These are phyloP conservation scores for Lepeophtheirus nordmannii DNA, from an alignment of 2,888 invertebrate species.

Conservation along the genomic window DNA sequence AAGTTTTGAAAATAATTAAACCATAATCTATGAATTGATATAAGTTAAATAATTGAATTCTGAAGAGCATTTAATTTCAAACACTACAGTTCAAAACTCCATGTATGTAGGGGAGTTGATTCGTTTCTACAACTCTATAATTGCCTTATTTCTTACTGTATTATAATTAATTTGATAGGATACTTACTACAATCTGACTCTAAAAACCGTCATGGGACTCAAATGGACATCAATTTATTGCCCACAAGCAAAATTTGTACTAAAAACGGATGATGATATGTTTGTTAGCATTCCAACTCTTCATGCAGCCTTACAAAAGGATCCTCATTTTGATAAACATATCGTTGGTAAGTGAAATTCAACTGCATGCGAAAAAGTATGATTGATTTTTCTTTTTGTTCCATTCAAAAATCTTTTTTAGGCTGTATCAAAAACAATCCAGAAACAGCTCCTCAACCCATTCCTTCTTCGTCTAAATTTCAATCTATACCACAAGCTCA, in stretches of 20 bases:
- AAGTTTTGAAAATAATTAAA: too few relatives aligned
- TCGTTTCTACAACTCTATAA: too few relatives aligned
- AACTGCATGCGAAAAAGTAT: background rate
- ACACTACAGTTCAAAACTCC: too few relatives aligned
- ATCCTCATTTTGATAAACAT: background rate
- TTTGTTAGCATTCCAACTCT: constrained; percentile 26
- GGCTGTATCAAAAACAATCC: constrained; percentile 29
- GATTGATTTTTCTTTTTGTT: background rate
- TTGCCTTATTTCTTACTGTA: too few relatives aligned
- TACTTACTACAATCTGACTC: constrained; percentile 26
- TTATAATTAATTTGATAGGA: constrained; percentile 20
- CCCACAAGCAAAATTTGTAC: constrained; percentile 14
- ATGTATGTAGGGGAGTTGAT: too few relatives aligned
- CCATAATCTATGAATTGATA: too few relatives aligned
- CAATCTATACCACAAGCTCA: constrained; percentile 27
- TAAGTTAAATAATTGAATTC: too few relatives aligned
- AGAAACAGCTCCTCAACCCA: constrained; percentile 23
- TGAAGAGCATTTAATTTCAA: too few relatives aligned
- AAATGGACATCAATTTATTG: constrained; percentile 18
- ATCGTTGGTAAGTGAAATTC: background rate
- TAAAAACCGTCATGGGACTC: constrained; percentile 24
- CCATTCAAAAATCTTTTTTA: constrained; percentile 23
- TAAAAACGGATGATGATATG: constrained; percentile 25
- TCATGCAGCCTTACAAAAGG: constrained; percentile 20
- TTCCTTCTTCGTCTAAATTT: constrained; percentile 23